phyloP scores from a whole-genome alignment of 1,140 invertebrate species.

The Octopus sinensis region DNA sequence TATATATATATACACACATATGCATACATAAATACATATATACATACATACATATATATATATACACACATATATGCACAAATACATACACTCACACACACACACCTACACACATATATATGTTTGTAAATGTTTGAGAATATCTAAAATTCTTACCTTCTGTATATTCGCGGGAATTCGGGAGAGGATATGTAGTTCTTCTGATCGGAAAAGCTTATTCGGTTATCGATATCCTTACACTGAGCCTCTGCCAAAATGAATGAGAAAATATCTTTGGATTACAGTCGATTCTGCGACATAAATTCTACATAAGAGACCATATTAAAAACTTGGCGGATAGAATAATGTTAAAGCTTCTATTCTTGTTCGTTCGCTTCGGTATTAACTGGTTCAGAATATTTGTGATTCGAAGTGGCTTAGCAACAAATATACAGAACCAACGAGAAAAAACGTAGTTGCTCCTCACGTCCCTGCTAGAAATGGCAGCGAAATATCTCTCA shows the following conservation, averaged over 20 bases:
- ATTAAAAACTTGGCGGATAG: no score
- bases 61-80: not conserved
- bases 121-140: not conserved
- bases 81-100: not conserved
- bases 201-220: not conserved
- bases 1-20: not conserved
- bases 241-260: not conserved
- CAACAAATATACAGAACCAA: no score
- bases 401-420: no score
- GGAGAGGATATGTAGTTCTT: conserved; percentile 8
- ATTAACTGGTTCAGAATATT: no score
- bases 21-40: not conserved
- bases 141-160: not conserved
- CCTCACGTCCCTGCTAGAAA: no score
- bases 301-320: no score
- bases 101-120: not conserved
- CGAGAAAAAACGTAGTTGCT: no score
- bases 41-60: not conserved
- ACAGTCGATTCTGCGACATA: no score
- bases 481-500: no score
- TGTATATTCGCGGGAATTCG: conserved; percentile 8
- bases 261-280: no score
- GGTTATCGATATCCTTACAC: not conserved
- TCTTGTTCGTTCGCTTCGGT: no score
- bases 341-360: no score